Conservation (phyloP, 1,140 invertebrate genomes). For the Gonioctena quinquepunctata region DNA sequence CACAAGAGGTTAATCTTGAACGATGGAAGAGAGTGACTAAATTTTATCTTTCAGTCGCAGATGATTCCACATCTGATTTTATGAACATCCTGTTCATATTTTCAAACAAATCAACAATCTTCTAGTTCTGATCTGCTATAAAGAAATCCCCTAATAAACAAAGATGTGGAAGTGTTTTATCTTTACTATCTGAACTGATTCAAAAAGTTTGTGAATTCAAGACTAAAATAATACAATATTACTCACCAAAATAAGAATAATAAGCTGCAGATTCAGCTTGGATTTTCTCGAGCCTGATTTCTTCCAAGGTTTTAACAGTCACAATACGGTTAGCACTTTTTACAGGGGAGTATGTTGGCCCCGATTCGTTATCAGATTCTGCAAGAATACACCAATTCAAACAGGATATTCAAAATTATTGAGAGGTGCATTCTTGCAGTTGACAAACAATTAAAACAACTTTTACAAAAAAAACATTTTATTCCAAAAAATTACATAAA, state of each 20-base stretch:
- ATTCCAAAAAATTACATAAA: slow-evolving; percentile 25
- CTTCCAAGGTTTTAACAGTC: slow-evolving; percentile 67
- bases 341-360: slow-evolving; percentile 62
- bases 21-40: too few relatives aligned
- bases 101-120: too few relatives aligned
- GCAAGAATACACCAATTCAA: slow-evolving; percentile 65
- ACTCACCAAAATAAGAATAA: slow-evolving; percentile 61
- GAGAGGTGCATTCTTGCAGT: slow-evolving; percentile 49
- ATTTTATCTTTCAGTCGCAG: too few relatives aligned
- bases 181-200: too few relatives aligned
- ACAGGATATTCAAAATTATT: neutral
- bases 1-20: too few relatives aligned
- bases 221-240: too few relatives aligned
- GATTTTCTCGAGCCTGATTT: slow-evolving; percentile 69
- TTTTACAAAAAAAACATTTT: slow-evolving; percentile 23
- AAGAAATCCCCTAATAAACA: too few relatives aligned
- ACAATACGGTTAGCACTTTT: slow-evolving; percentile 56
- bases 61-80: too few relatives aligned
- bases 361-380: slow-evolving; percentile 74
- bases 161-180: too few relatives aligned
- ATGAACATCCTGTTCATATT: too few relatives aligned
- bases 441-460: slow-evolving; percentile 27
- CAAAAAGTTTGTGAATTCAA: too few relatives aligned
- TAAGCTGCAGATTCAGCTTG: slow-evolving; percentile 69
- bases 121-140: too few relatives aligned